Base-by-base conservation (phyloP, 2,113 vertebrate genomes). In the Turnix velox region DNA sequence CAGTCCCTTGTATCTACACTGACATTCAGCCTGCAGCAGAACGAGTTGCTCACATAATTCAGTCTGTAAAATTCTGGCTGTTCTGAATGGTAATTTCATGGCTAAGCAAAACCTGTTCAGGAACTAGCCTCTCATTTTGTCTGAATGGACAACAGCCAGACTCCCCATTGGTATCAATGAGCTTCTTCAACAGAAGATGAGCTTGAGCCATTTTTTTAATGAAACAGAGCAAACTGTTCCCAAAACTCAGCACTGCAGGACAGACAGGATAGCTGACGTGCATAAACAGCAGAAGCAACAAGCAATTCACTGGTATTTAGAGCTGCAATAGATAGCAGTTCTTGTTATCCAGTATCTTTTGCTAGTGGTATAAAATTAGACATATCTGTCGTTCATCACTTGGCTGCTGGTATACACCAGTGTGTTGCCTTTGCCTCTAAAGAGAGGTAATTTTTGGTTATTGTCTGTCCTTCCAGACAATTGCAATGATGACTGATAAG, bases 221-320 rank as follows among this genome's bases (percentile, higher is more conserved):
- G 9, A 79, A 58, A 68, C 25, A 45, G 6, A 85, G 52, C 35
- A 54, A 78, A 67, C 25, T 2, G 0, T 23, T 69, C 54, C 68
- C 27, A 27, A 52, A 40, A 24, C 28, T 16, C 4, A 5, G 55
- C 14, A 39, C 49, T 39, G 54, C 37, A 74, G 63, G 49, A 45
- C 2, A 9, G 27, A 49, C 7, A 2, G 0, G 12, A 19, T 23
- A 68, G 18, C 11, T 66, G 28, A 35, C 18, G 24, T 0, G 1
- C 6, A 20, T 2, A 0, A 31, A 35, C 20, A 43, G 39, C 2
- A 3, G 28, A 68, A 71, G 54, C 42, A 51, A 33, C 39, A 62
- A 58, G 20, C 39, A 49, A 16, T 43, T 71, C 0, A 0, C 6
- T 52, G 39, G 18, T 58, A 39, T 58, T 86, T 57, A 48, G 35